Conservation (phyloP, 2,888 invertebrate genomes). For the Ennomos fuscantarius region DNA sequence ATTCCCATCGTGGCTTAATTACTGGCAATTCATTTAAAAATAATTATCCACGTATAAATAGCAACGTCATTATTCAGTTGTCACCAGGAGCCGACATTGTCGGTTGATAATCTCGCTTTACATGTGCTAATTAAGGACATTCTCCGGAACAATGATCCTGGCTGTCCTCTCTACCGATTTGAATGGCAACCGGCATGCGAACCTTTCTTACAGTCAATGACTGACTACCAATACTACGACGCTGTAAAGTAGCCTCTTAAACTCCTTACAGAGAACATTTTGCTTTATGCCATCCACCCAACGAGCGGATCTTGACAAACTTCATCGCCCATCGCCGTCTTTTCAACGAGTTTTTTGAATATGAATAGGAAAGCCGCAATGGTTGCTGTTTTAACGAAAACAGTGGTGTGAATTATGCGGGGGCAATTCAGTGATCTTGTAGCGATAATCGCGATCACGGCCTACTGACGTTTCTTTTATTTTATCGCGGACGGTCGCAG, state of each 20-base stretch:
- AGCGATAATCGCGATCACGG: constrained; percentile 81
- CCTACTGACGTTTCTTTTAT: constrained; percentile 80
- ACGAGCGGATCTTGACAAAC: constrained; percentile 14
- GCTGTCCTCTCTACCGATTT: constrained; percentile 65
- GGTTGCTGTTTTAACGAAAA: constrained; percentile 36
- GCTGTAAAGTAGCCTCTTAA: constrained; percentile 66
- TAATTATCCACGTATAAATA: constrained; percentile 55
- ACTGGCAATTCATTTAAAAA: constrained; percentile 42
- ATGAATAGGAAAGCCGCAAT: constrained; percentile 36
- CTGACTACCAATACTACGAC: constrained; percentile 72
- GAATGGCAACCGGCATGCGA: constrained; percentile 63
- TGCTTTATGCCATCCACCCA: constrained; percentile 56
- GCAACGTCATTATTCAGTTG: constrained; percentile 76
- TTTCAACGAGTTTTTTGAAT: background rate
- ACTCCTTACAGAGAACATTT: constrained; percentile 70
- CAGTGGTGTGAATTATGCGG: constrained; percentile 48
- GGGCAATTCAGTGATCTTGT: constrained; percentile 74
- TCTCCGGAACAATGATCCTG: constrained; percentile 76
- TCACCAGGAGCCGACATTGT: constrained; percentile 64
- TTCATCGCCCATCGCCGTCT: constrained; percentile 46
- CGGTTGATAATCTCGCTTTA: constrained; percentile 74
- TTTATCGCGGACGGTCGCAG: constrained; percentile 76
- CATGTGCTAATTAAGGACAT: constrained; percentile 81
- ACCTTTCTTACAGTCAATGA: constrained; percentile 68
- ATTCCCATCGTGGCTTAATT: constrained; percentile 37